Base-by-base conservation (phyloP, 2,797 vertebrate genomes). In the Sebastes trivittatus region DNA sequence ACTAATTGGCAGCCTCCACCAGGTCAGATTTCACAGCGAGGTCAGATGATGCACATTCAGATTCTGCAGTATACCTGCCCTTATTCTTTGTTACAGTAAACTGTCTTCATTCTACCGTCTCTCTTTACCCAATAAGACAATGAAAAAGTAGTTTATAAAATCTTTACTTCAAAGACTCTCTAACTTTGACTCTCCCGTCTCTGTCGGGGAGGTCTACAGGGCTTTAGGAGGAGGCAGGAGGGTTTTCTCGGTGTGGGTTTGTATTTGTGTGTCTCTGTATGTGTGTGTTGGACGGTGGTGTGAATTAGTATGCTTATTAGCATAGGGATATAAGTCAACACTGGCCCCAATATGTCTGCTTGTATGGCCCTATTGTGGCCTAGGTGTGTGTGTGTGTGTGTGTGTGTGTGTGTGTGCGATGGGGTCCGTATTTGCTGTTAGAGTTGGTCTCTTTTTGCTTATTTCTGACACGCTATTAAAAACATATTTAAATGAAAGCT, bases 241-340 rank as follows among this genome's bases (percentile, higher is more conserved):
- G 70, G 30, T 72, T 83, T 81, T 71, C 64, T 72, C 20, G 2
- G 2, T 69, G 56, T 34, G 72, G 42, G 32, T 85, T 75, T 84
- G 38, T 75, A n/a, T 85, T 36, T 78, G 61, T 72, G 36, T 80
- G 54, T 22, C 18, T 52, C 32, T 77, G 11, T 82, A 30, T 72
- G 67, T 69, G 61, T 77, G 65, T 63, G 27, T 55, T 49, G 62
- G 46, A 60, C 32, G 52, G 52, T 23, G 8, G 36, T 30, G 59
- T 77, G 86, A 93, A 95, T 96, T 95, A 95, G 88, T 92, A 88
- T 87, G 87, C 92, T 90, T 93, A 96, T 96, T 96, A 95, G 95
- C 95, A 96, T 96, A 96, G 80, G 93, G 92, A 95, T 96, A 96
- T 96, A 95, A 95, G 95, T 96, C 95, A 95, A 93, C 89, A 91